Conservation (phyloP, 2,113 vertebrate species). For the Crotalus tigris region DNA sequence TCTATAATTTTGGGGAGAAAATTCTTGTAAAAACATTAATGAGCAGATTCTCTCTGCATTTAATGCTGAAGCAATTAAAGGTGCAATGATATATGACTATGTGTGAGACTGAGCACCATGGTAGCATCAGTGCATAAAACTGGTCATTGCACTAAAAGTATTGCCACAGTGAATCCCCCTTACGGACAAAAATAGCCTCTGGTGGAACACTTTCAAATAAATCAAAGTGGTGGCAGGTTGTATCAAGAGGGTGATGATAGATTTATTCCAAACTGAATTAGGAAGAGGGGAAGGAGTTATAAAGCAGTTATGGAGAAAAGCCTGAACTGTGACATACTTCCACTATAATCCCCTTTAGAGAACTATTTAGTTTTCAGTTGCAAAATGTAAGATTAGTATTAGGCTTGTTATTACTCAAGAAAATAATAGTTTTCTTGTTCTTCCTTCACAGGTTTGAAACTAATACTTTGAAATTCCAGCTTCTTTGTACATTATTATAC, state of each 20-base stretch:
- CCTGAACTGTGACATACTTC: not conserved
- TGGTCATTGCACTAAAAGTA: not conserved
- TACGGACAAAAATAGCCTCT: not conserved
- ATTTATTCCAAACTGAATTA: not conserved
- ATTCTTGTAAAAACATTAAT: not conserved
- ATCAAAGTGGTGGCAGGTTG: not conserved
- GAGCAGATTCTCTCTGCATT: not conserved
- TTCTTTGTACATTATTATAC: not conserved
- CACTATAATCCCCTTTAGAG: not conserved
- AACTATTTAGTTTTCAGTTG: not conserved
- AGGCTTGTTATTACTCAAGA: not conserved
- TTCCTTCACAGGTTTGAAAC: not conserved
- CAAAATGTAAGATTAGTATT: not conserved
- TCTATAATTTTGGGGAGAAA: not conserved
- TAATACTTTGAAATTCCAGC: not conserved
- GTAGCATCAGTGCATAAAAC: not conserved
- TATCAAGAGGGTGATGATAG: not conserved
- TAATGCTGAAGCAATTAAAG: not conserved
- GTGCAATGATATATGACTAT: not conserved
- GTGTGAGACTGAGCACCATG: not conserved
- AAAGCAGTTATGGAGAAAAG: not conserved
- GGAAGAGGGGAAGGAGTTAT: not conserved
- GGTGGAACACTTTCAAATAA: not conserved
- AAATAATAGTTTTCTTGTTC: not conserved
- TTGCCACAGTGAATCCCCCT: not conserved